Conservation (phyloP, 1,140 invertebrate species). For the Protaetia brevitarsis region DNA sequence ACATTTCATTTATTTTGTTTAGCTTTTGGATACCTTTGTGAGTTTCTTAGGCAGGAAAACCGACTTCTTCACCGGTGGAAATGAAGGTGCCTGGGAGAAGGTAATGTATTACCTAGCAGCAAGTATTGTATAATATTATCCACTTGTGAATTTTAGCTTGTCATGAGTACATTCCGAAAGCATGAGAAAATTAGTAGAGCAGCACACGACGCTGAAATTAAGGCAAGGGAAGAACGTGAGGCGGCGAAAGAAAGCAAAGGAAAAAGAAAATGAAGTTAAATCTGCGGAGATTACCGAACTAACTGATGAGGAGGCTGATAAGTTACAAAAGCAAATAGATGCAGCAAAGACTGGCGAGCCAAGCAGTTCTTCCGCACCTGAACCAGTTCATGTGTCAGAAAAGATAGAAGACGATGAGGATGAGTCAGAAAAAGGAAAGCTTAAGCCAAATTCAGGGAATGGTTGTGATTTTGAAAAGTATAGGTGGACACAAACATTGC, state of each 20-base stretch:
- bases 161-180: constrained; percentile 78
- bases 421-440: constrained; percentile 76
- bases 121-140: not conserved
- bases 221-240: constrained; percentile 60
- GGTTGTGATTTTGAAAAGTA: constrained; percentile 94
- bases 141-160: constrained; percentile 54
- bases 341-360: constrained; percentile 46
- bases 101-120: constrained; percentile 50
- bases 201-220: constrained; percentile 62
- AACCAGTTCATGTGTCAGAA: constrained; percentile 41
- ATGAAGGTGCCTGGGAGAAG: constrained; percentile 76
- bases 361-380: constrained; percentile 30
- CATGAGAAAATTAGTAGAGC: constrained; percentile 67
- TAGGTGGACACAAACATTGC: constrained; percentile 94
- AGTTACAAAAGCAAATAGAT: constrained; percentile 79
- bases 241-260: constrained; percentile 60
- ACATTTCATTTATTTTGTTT: constrained; percentile 47
- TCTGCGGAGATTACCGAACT: constrained; percentile 76
- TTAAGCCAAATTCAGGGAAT: constrained; percentile 94
- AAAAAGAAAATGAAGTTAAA: constrained; percentile 53
- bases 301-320: constrained; percentile 87
- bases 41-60: constrained; percentile 92
- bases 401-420: constrained; percentile 72
- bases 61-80: constrained; percentile 90
- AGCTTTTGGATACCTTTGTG: constrained; percentile 89